Evolutionary conservation across 2,113 vertebrate genomes (phyloP).

Genomic region (Lepidiolamprologus cunningtoni): DNA sequence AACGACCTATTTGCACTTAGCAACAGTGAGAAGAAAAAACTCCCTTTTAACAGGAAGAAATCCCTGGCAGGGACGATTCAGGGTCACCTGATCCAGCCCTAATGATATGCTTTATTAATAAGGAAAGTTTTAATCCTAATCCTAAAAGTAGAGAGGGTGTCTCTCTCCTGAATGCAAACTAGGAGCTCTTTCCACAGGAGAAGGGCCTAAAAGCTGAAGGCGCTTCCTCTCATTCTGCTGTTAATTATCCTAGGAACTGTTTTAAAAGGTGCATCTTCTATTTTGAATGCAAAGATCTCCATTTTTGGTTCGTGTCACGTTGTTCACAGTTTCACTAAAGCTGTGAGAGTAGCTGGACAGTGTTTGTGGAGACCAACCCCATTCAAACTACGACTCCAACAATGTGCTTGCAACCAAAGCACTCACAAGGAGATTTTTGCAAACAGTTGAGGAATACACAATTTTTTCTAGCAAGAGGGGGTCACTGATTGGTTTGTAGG

Average conservation of each 20-base stretch:
- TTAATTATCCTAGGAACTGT: background rate
- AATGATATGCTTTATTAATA: background rate
- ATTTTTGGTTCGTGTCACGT: background rate
- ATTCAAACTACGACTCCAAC: background rate
- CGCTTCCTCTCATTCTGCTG: background rate
- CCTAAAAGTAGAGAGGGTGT: background rate
- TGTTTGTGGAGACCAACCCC: background rate
- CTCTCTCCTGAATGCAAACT: background rate
- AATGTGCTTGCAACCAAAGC: background rate
- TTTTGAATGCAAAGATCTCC: background rate
- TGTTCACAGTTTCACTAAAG: background rate
- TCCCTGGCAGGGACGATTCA: background rate
- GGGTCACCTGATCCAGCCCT: background rate
- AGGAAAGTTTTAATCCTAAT: background rate
- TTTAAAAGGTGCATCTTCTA: background rate
- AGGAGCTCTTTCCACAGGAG: background rate
- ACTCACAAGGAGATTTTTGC: background rate
- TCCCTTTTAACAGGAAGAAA: background rate
- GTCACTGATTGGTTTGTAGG: background rate
- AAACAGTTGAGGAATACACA: background rate
- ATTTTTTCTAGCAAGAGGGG: background rate
- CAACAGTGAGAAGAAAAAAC: background rate
- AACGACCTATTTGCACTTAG: background rate
- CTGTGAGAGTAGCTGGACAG: background rate
- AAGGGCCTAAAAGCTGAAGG: background rate